These are phyloP conservation scores for Helicorthomorpha holstii DNA, from an alignment of 1,140 invertebrate genomes.

Conservation along the genomic window DNA sequence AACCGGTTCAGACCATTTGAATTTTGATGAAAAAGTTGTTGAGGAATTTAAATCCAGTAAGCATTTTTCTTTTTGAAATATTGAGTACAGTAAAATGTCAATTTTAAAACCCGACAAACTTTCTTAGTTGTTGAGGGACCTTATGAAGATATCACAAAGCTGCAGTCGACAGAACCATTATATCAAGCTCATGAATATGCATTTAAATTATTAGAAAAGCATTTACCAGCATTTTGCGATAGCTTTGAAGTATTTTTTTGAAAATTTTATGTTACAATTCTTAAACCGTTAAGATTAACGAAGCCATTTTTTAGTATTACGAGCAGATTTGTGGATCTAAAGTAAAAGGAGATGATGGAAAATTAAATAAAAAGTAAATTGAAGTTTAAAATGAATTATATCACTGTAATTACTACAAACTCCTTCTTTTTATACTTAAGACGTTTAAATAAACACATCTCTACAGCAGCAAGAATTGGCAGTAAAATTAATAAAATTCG, in stretches of 20 bases:
- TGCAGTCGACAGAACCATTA: slow-evolving; percentile 56
- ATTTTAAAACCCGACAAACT: slow-evolving; percentile 5
- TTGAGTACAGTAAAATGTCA: not conserved
- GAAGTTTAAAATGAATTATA: no score
- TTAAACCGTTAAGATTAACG: slow-evolving; percentile 1
- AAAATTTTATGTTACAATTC: not conserved
- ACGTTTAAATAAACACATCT: slow-evolving; percentile 12
- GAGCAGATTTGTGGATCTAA: slow-evolving; percentile 44
- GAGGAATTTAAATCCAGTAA: slow-evolving; percentile 40
- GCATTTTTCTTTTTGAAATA: slow-evolving; percentile 1
- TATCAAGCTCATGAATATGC: slow-evolving; percentile 68
- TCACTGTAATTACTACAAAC: not conserved
- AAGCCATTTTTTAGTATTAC: slow-evolving; percentile 38
- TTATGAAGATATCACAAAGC: slow-evolving; percentile 45
- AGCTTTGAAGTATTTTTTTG: slow-evolving; percentile 49
- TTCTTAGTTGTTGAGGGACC: slow-evolving; percentile 40
- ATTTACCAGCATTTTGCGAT: slow-evolving; percentile 60
- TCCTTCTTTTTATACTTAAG: not conserved
- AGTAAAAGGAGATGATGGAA: no score
- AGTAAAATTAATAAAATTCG: slow-evolving; percentile 20
- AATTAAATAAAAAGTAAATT: no score
- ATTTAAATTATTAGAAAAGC: slow-evolving; percentile 54
- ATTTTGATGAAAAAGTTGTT: slow-evolving; percentile 43
- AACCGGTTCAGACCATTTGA: slow-evolving; percentile 43
- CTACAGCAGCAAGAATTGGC: slow-evolving; percentile 23